Percentiles rank a stretch among this genome's conserved stretches.
These are phyloP conservation scores for Acleris holmiana DNA, from an alignment of 2,888 invertebrate genomes.

Conservation along the genomic window DNA sequence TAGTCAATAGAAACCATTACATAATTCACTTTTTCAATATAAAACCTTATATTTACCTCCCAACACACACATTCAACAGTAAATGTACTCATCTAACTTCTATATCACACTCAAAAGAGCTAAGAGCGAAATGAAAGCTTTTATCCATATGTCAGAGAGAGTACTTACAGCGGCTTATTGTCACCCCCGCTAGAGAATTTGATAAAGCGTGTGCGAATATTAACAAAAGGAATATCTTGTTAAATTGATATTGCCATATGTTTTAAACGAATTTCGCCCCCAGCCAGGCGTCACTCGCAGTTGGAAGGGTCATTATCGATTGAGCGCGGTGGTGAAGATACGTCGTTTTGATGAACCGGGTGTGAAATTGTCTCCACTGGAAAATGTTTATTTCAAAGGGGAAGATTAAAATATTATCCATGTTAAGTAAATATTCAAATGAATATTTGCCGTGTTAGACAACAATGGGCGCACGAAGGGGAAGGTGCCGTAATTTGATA, in stretches of 20 bases:
- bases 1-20: slow-evolving; percentile 12
- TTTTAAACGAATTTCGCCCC: slow-evolving; percentile 61
- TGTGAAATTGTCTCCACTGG: slow-evolving; percentile 84
- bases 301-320: slow-evolving; percentile 56
- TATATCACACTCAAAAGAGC: slow-evolving; percentile 76
- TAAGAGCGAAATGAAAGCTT: slow-evolving; percentile 84
- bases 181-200: slow-evolving; percentile 85
- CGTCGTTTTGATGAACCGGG: slow-evolving; percentile 63
- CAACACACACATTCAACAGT: slow-evolving; percentile 29
- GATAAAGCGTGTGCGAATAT: slow-evolving; percentile 85
- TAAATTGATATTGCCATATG: slow-evolving; percentile 78
- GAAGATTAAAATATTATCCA: slow-evolving; percentile 86
- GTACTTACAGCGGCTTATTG: slow-evolving; percentile 85
- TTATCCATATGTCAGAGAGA: slow-evolving; percentile 84
- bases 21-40: slow-evolving; percentile 25
- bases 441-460: slow-evolving; percentile 85
- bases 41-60: slow-evolving; percentile 31
- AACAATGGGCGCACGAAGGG: slow-evolving; percentile 77
- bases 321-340: slow-evolving; percentile 57
- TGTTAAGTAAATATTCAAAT: slow-evolving; percentile 86
- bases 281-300: slow-evolving; percentile 43
- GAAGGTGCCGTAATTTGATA: slow-evolving; percentile 80
- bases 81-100: slow-evolving; percentile 48
- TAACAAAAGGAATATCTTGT: slow-evolving; percentile 85
- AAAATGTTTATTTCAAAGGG: slow-evolving; percentile 85